Conservation (phyloP, 2,797 vertebrate genomes). For the Cyprinodon diabolis region DNA sequence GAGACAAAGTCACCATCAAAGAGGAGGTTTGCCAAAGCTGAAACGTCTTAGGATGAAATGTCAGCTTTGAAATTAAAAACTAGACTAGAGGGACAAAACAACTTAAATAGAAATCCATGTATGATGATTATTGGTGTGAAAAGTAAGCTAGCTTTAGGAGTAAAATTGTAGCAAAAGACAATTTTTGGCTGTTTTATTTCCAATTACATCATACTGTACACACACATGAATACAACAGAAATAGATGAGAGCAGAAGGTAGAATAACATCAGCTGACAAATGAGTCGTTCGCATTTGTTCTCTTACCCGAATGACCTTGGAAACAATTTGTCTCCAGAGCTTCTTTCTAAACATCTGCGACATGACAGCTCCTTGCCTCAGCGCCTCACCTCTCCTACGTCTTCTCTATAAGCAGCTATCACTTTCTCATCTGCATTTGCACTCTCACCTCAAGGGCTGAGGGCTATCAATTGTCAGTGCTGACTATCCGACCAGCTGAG, state of each 20-base stretch:
- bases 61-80: conserved; percentile 22
- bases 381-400: conserved; percentile 18
- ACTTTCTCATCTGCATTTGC: conserved; percentile 39
- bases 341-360: conserved; percentile 82
- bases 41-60: conserved; percentile 35
- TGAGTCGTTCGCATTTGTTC: conserved; percentile 2
- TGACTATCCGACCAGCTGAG: conserved; percentile 30
- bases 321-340: conserved; percentile 88
- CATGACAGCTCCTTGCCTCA: conserved; percentile 68
- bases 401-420: conserved; percentile 38
- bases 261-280: conserved; percentile 6
- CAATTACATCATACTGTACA: background rate
- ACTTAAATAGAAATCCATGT: background rate
- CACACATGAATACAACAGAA: background rate
- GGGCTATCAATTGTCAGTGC: conserved; percentile 46
- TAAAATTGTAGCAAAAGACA: background rate
- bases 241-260: background rate
- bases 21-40: conserved; percentile 30
- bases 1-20: conserved; percentile 33
- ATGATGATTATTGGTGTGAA: conserved; percentile 3
- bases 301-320: conserved; percentile 88
- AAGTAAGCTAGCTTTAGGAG: conserved; percentile 15
- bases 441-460: conserved; percentile 27
- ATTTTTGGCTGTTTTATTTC: conserved; percentile 14
- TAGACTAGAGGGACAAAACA: conserved; percentile 16